Evolutionary conservation across 2,888 invertebrate species (phyloP).

Genomic region (Mylabris sibirica): DNA sequence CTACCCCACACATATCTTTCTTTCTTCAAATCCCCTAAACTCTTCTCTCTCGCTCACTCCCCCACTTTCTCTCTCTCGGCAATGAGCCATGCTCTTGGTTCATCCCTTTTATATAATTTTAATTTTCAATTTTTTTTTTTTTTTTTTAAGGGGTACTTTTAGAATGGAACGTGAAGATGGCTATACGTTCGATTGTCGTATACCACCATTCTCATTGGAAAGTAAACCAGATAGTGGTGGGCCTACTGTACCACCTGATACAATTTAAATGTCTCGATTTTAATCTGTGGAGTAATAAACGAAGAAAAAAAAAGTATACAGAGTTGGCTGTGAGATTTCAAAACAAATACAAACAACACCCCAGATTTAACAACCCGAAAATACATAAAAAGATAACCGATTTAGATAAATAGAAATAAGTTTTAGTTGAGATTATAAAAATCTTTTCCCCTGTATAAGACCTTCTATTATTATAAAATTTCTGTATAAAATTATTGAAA

Average conservation of each 20-base stretch:
- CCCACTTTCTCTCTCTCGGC: too few relatives aligned
- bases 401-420: background rate
- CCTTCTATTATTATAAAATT: too few relatives aligned
- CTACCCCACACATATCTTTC: too few relatives aligned
- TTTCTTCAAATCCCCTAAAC: too few relatives aligned
- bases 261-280: slow-evolving; percentile 36
- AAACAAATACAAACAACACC: background rate
- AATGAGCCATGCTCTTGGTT: too few relatives aligned
- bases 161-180: slow-evolving; percentile 98
- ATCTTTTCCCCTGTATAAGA: too few relatives aligned
- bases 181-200: slow-evolving; percentile 94
- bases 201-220: slow-evolving; percentile 96
- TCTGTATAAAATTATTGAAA: too few relatives aligned
- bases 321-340: background rate
- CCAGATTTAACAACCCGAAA: background rate
- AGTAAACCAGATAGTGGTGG: slow-evolving; percentile 82
- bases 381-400: background rate
- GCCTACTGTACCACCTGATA: slow-evolving; percentile 57
- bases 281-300: background rate
- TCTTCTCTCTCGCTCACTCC: too few relatives aligned
- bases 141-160: slow-evolving; percentile 83
- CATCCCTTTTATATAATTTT: too few relatives aligned
- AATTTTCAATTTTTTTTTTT: background rate
- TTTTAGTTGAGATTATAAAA: background rate
- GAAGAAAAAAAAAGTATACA: background rate